Evolutionary conservation across 2,888 invertebrate species (phyloP).

Genomic region (Mesochorus sp.): DNA sequence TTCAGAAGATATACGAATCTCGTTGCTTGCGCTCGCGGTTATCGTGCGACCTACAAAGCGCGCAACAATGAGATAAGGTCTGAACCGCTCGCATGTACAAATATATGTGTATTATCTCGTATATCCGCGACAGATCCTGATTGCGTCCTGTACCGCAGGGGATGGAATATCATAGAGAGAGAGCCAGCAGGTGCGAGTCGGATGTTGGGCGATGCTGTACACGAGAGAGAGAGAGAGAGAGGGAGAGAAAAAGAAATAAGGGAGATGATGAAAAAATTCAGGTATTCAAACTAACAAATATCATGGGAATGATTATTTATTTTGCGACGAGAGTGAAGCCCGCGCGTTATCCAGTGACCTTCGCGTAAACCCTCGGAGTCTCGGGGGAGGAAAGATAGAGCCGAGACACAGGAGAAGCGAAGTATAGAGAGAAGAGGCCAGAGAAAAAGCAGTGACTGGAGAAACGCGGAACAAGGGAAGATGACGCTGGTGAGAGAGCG

Average conservation of each 20-base stretch:
- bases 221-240: conserved; percentile 18
- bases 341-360: too few species aligned
- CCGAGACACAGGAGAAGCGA: too few species aligned
- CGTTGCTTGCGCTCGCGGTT: background rate
- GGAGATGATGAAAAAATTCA: conserved; percentile 50
- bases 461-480: conserved; percentile 16
- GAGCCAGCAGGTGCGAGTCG: conserved; percentile 6
- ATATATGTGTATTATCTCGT: conserved; percentile 1
- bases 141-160: conserved; percentile 40
- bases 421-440: conserved; percentile 59
- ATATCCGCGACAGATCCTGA: conserved; percentile 50
- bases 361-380: too few species aligned
- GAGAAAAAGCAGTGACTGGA: conserved; percentile 40
- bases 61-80: too few species aligned
- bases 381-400: too few species aligned
- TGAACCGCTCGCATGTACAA: conserved; percentile 14
- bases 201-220: background rate
- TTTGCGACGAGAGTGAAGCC: too few species aligned
- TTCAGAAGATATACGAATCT: background rate
- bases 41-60: conserved; percentile 5
- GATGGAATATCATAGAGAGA: background rate
- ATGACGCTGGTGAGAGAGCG: conserved; percentile 22
- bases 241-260: conserved; percentile 29
- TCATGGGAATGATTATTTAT: too few species aligned
- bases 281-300: background rate